These are phyloP conservation scores for Crax fasciolata DNA, from an alignment of 2,797 vertebrate species.

Conservation along the genomic window DNA sequence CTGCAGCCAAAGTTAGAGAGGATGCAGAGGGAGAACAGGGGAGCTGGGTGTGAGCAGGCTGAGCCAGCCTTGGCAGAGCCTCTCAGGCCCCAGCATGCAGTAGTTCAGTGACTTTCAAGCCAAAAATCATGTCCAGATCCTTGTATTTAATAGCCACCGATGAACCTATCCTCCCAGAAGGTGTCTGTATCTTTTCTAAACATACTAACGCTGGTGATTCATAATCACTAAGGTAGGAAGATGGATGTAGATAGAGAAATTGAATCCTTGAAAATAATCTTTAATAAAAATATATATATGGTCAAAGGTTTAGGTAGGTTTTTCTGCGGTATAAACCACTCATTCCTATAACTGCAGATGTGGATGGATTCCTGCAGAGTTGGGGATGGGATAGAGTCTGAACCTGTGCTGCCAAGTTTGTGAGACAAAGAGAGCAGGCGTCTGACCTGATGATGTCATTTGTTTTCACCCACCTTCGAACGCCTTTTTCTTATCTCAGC, in stretches of 20 bases:
- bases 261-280: not conserved
- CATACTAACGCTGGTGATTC: not conserved
- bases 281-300: not conserved
- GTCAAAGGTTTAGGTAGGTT: not conserved
- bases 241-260: not conserved
- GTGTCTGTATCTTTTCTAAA: not conserved
- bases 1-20: not conserved
- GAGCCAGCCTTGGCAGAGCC: constrained; percentile 4
- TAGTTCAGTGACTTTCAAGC: constrained; percentile 1
- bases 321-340: not conserved
- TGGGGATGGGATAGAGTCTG: not conserved
- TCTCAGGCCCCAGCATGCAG: not conserved
- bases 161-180: not conserved
- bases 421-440: constrained; percentile 5
- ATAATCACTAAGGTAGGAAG: not conserved
- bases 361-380: not conserved
- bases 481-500: not conserved
- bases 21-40: not conserved
- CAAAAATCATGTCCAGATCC: constrained; percentile 10
- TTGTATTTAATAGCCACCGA: not conserved
- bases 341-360: not conserved
- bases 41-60: not conserved
- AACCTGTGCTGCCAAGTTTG: not conserved
- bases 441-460: constrained; percentile 25
- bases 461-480: constrained; percentile 45